These are phyloP conservation scores for Lordiphosa stackelbergi DNA, from an alignment of 1,140 invertebrate species.

Conservation along the genomic window DNA sequence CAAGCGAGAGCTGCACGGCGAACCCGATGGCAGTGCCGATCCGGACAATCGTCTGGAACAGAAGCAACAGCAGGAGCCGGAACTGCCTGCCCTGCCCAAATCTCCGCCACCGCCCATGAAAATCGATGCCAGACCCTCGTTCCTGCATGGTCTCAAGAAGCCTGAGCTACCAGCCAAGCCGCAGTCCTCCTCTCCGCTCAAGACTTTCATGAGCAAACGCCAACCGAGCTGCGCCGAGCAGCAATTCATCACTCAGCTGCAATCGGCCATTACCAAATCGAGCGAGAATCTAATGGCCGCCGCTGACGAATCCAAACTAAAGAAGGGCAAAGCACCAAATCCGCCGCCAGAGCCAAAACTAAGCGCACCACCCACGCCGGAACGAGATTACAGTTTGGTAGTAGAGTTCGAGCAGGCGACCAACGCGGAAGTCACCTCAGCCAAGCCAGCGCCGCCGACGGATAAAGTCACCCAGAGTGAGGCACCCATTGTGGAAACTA, in stretches of 20 bases:
- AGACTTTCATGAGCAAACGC: constrained; percentile 55
- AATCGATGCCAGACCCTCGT: constrained; percentile 83
- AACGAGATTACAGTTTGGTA: constrained; percentile 69
- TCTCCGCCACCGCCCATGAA: constrained; percentile 78
- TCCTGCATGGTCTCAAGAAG: constrained; percentile 83
- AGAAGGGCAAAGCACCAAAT: constrained; percentile 79
- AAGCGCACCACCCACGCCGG: constrained; percentile 71
- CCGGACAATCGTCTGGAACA: constrained; percentile 81
- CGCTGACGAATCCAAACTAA: constrained; percentile 70
- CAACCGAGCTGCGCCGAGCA: constrained; percentile 70
- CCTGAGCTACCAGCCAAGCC: constrained; percentile 83
- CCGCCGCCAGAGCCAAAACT: constrained; percentile 77
- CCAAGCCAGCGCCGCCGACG: constrained; percentile 6
- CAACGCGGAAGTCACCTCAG: constrained; percentile 30
- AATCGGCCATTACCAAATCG: constrained; percentile 76
- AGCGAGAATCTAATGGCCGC: constrained; percentile 51
- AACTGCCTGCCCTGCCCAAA: constrained; percentile 82
- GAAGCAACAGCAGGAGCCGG: constrained; percentile 31
- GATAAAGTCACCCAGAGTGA: constrained; percentile 19
- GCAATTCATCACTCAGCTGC: constrained; percentile 78
- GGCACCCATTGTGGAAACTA: background rate
- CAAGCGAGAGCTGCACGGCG: constrained; percentile 84
- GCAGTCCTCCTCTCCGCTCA: constrained; percentile 32
- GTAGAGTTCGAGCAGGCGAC: constrained; percentile 65
- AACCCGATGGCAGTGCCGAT: constrained; percentile 88